Evolutionary conservation across 2,113 vertebrate genomes (phyloP).

Genomic region (Cyrtonyx montezumae): DNA sequence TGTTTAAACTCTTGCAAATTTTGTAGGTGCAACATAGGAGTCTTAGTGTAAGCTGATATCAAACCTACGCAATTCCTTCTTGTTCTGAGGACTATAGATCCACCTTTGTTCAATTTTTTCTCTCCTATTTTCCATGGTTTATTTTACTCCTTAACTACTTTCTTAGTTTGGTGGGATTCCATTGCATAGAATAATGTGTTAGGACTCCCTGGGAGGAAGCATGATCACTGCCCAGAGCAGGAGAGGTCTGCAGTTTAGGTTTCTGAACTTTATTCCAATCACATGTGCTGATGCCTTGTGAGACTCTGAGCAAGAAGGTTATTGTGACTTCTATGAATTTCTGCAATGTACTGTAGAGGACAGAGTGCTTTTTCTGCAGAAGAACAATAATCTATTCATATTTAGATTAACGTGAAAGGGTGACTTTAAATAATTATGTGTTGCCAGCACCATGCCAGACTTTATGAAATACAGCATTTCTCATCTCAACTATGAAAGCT

Average conservation of each 20-base stretch:
- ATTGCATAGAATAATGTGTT: background rate
- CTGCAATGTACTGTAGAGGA: background rate
- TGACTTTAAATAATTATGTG: constrained; percentile 4
- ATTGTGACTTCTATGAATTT: background rate
- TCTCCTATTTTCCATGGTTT: background rate
- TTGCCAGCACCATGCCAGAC: background rate
- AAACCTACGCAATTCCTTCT: background rate
- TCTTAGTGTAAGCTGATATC: background rate
- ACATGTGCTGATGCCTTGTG: background rate
- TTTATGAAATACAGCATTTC: background rate
- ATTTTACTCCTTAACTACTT: background rate
- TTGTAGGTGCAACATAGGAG: background rate
- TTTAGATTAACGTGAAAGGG: background rate
- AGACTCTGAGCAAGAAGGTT: background rate
- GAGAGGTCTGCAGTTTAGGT: background rate
- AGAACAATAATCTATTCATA: background rate
- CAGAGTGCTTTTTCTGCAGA: background rate
- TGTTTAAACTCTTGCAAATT: background rate
- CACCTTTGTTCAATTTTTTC: background rate
- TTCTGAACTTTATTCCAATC: background rate
- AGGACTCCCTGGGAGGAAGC: background rate
- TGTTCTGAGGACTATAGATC: background rate
- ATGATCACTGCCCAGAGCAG: background rate
- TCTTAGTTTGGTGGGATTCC: background rate
- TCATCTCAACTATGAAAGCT: background rate